Percentiles rank a stretch among this genome's conserved stretches.
These are phyloP conservation scores for Australoheros scitulus DNA, from an alignment of 2,113 vertebrate species.

Conservation along the genomic window DNA sequence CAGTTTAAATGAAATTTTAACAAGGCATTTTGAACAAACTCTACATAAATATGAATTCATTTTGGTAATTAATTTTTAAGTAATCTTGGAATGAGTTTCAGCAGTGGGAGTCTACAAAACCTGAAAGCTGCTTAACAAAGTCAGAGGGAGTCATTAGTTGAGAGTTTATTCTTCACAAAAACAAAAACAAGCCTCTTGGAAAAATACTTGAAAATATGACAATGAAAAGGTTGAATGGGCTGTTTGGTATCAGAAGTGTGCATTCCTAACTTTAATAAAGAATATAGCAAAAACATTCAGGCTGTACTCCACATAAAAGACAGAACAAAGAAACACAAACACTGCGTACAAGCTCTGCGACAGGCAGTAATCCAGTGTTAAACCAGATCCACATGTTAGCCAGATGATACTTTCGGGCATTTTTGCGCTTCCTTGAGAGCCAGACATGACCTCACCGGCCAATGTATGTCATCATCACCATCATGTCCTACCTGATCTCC, in stretches of 20 bases:
- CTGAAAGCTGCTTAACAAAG: constrained; percentile 6
- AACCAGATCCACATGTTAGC: constrained; percentile 72
- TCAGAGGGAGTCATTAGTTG: background rate
- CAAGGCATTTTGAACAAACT: background rate
- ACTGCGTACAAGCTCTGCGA: constrained; percentile 18
- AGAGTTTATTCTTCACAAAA: background rate
- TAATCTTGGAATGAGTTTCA: background rate
- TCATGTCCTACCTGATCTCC: constrained; percentile 60
- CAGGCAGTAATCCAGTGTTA: constrained; percentile 57
- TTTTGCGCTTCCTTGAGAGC: constrained; percentile 44
- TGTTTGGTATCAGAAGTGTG: background rate
- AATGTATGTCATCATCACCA: constrained; percentile 44
- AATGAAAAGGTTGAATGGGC: background rate
- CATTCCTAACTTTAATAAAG: constrained; percentile 9
- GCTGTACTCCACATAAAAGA: background rate
- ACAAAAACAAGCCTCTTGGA: background rate
- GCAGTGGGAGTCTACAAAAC: background rate
- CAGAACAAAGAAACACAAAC: constrained; percentile 49
- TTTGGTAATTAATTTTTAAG: background rate
- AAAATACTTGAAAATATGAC: background rate
- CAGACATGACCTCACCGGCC: constrained; percentile 74
- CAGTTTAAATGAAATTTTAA: background rate
- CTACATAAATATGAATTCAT: background rate
- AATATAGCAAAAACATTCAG: background rate
- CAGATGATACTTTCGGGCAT: constrained; percentile 61